phyloP scores from a whole-genome alignment of 2,888 invertebrate species.

The Arge pagana region DNA sequence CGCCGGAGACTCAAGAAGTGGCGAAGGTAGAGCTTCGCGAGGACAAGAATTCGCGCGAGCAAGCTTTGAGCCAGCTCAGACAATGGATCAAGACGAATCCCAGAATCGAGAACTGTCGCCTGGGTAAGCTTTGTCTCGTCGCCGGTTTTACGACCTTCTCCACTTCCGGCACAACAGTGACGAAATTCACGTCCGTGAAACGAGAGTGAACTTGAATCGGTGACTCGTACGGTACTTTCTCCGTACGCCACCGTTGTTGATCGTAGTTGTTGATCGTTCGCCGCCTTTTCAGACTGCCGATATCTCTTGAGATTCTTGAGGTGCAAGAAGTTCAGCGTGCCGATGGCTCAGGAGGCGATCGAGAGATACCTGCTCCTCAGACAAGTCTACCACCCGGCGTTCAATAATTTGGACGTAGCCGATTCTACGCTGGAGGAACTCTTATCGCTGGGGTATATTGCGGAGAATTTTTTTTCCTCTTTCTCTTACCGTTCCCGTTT shows the following conservation, averaged over 20 bases:
- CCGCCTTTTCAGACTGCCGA: constrained; percentile 68
- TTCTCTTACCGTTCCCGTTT: neutral
- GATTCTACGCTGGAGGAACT: constrained; percentile 74
- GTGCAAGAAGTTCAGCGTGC: constrained; percentile 80
- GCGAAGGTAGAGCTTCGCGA: constrained; percentile 73
- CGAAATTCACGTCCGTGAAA: no score
- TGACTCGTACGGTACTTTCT: no score
- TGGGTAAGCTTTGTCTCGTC: constrained; percentile 67
- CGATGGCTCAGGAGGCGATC: constrained; percentile 77
- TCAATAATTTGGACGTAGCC: constrained; percentile 73
- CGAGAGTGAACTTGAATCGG: no score
- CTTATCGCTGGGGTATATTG: constrained; percentile 73
- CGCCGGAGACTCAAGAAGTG: constrained; percentile 66
- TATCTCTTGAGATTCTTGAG: constrained; percentile 78
- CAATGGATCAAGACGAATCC: constrained; percentile 75
- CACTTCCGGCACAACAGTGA: no score
- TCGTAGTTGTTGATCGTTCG: no score
- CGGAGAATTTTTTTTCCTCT: constrained; percentile 37
- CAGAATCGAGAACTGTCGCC: constrained; percentile 69
- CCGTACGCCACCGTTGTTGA: no score
- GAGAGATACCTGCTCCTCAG: constrained; percentile 78
- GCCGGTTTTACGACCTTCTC: no score
- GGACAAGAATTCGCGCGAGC: constrained; percentile 67
- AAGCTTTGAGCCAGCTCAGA: constrained; percentile 70
- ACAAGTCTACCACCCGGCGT: constrained; percentile 76